phyloP scores from a whole-genome alignment of 2,888 invertebrate species.

The Stratiomys singularior region DNA sequence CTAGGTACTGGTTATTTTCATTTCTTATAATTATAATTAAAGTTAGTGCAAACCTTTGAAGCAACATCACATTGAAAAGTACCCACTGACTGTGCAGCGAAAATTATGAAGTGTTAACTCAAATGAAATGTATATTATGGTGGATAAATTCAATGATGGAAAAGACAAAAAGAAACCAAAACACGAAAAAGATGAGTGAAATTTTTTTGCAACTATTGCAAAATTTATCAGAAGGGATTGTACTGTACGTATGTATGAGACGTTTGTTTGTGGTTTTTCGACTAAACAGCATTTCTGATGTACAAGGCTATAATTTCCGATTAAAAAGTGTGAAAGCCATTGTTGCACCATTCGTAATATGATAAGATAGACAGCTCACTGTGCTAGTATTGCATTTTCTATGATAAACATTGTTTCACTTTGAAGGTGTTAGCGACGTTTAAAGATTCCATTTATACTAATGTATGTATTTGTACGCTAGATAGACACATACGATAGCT shows the following conservation, averaged over 20 bases:
- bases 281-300: background rate
- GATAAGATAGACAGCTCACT: too few relatives aligned
- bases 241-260: background rate
- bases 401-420: too few relatives aligned
- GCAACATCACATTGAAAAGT: background rate
- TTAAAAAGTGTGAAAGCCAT: background rate
- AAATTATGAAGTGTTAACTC: constrained; percentile 2
- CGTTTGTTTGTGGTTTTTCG: background rate
- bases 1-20: background rate
- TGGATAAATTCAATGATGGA: background rate
- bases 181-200: background rate
- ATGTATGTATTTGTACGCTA: too few relatives aligned
- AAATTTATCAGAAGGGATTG: background rate
- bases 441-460: too few relatives aligned
- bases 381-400: too few relatives aligned
- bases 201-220: background rate
- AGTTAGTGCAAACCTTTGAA: background rate
- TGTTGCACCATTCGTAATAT: background rate
- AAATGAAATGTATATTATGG: background rate
- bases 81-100: background rate
- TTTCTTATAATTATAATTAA: background rate
- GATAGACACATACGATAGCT: too few relatives aligned
- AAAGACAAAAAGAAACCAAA: too few relatives aligned
- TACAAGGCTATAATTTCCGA: background rate
- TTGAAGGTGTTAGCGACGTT: too few relatives aligned